Percentiles rank a stretch among this genome's conserved stretches.
These are phyloP conservation scores for Tridacna gigas DNA, from an alignment of 2,888 invertebrate genomes.

Conservation along the genomic window DNA sequence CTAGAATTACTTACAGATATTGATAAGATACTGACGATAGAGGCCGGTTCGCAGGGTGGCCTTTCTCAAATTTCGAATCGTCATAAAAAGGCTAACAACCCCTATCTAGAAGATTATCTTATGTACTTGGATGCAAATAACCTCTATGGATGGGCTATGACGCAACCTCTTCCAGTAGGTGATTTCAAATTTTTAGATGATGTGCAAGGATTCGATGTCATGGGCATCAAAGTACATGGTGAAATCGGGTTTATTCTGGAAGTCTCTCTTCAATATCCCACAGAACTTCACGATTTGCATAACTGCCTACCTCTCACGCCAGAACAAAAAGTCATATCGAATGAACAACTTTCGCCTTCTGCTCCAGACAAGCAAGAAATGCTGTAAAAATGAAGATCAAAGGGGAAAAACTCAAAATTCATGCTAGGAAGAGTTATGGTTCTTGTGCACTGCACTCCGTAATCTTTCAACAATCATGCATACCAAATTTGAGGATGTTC, in stretches of 20 bases:
- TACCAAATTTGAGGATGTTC: too few relatives aligned
- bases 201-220: conserved; percentile 25
- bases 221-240: conserved; percentile 23
- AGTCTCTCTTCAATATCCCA: conserved; percentile 27
- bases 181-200: conserved; percentile 23
- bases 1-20: conserved; percentile 40
- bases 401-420: too few relatives aligned
- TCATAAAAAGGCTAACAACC: conserved; percentile 48
- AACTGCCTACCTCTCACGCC: conserved; percentile 32
- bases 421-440: too few relatives aligned
- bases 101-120: conserved; percentile 36
- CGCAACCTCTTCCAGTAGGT: conserved; percentile 27
- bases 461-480: too few relatives aligned
- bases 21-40: conserved; percentile 31
- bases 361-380: conserved; percentile 24
- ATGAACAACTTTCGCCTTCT: conserved; percentile 22
- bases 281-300: conserved; percentile 27
- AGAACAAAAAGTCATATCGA: conserved; percentile 13
- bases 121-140: conserved; percentile 51
- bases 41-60: conserved; percentile 39
- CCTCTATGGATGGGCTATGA: conserved; percentile 37
- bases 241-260: conserved; percentile 31
- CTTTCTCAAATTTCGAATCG: conserved; percentile 47
- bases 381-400: conserved; percentile 17
- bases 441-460: too few relatives aligned